phyloP scores from a whole-genome alignment of 1,140 invertebrate species.

The Lethocerus indicus region DNA sequence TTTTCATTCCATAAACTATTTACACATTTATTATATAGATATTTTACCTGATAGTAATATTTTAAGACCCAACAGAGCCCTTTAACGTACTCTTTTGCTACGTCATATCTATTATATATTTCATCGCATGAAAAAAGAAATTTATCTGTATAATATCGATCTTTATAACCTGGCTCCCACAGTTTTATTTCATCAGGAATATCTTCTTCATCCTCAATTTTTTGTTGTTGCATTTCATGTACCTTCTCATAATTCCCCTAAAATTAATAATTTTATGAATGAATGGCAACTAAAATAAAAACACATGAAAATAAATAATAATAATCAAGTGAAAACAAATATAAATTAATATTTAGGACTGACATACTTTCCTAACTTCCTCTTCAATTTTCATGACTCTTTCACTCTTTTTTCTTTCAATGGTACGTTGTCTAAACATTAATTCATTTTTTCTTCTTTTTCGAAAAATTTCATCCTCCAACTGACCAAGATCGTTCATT shows the following conservation, averaged over 20 bases:
- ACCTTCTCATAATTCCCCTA: no score
- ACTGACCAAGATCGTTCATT: slow-evolving; percentile 78
- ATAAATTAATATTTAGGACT: no score
- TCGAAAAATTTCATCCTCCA: slow-evolving; percentile 97
- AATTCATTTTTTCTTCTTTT: slow-evolving; percentile 74
- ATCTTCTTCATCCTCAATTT: slow-evolving; percentile 52
- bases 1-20: no score
- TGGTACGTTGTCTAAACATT: slow-evolving; percentile 59
- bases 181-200: slow-evolving; percentile 84
- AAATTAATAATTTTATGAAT: no score
- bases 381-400: slow-evolving; percentile 15
- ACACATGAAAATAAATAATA: no score
- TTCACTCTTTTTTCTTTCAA: slow-evolving; percentile 38
- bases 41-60: slow-evolving; percentile 82
- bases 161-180: slow-evolving; percentile 97
- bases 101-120: slow-evolving; percentile 60
- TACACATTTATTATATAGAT: neutral
- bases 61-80: slow-evolving; percentile 96
- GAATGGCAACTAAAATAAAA: no score
- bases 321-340: no score
- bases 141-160: slow-evolving; percentile 94
- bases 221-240: neutral
- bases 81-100: slow-evolving; percentile 84
- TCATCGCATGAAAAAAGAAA: slow-evolving; percentile 76
- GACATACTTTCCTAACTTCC: slow-evolving; percentile 28